Percentiles rank a stretch among this genome's conserved stretches.
These are phyloP conservation scores for Zootoca vivipara DNA, from an alignment of 2,113 vertebrate species.

Conservation along the genomic window DNA sequence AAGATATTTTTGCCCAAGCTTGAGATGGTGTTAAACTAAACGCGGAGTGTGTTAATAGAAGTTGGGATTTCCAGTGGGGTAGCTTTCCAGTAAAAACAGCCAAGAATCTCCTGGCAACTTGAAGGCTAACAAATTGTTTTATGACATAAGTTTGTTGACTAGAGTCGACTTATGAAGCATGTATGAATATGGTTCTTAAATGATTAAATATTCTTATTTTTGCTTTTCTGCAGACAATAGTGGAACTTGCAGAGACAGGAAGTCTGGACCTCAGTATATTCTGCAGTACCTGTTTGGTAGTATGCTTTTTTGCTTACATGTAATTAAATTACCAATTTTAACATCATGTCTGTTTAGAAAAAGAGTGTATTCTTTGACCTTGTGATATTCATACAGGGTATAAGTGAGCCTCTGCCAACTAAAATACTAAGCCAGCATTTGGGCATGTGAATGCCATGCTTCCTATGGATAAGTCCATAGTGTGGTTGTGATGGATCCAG, in stretches of 20 bases:
- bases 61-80: background rate
- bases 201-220: constrained; percentile 27
- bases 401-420: background rate
- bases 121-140: background rate
- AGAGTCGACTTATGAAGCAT: background rate
- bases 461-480: background rate
- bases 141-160: background rate
- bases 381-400: background rate
- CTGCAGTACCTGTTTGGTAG: constrained; percentile 99
- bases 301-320: constrained; percentile 38
- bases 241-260: constrained; percentile 97
- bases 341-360: background rate
- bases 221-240: constrained; percentile 87
- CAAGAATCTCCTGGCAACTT: background rate
- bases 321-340: constrained; percentile 31
- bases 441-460: background rate
- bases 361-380: background rate
- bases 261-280: constrained; percentile 98
- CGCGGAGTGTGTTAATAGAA: background rate
- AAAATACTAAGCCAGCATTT: background rate
- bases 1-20: background rate
- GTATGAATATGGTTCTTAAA: constrained; percentile 4
- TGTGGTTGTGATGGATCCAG: background rate
- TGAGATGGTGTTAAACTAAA: background rate
- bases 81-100: background rate